Evolutionary conservation across 2,888 invertebrate genomes (phyloP).

Genomic region (Dascillus cervinus): DNA sequence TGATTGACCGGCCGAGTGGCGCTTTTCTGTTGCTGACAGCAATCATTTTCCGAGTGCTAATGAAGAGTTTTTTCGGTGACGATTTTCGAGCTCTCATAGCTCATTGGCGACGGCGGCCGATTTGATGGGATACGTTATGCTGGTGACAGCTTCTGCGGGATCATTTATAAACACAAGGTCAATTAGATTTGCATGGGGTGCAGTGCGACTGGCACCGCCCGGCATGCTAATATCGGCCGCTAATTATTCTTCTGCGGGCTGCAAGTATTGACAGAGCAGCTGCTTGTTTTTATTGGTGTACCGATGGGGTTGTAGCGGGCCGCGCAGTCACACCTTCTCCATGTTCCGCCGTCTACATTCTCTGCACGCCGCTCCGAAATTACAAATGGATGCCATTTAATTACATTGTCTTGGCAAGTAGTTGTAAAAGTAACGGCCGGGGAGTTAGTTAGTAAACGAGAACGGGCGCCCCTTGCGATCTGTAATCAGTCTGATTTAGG

Average conservation of each 20-base stretch:
- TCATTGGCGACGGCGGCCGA: slow-evolving; percentile 37
- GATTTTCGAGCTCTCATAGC: slow-evolving; percentile 38
- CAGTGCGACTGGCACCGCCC: slow-evolving; percentile 18
- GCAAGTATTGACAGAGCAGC: slow-evolving; percentile 39
- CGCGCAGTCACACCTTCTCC: slow-evolving; percentile 43
- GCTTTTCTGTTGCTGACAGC: slow-evolving; percentile 38
- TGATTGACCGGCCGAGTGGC: slow-evolving; percentile 37
- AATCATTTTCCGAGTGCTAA: slow-evolving; percentile 43
- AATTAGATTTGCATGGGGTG: slow-evolving; percentile 39
- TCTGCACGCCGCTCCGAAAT: slow-evolving; percentile 41
- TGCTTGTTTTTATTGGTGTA: slow-evolving; percentile 40
- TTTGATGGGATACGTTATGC: slow-evolving; percentile 41
- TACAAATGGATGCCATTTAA: slow-evolving; percentile 46
- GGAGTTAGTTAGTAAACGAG: slow-evolving; percentile 33
- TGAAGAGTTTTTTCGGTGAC: slow-evolving; percentile 41
- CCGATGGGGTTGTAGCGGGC: slow-evolving; percentile 37
- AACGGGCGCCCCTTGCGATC: slow-evolving; percentile 30
- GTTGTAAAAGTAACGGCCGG: slow-evolving; percentile 42
- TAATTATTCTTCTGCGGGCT: slow-evolving; percentile 38
- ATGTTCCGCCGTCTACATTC: slow-evolving; percentile 43
- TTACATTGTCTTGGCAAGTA: slow-evolving; percentile 45
- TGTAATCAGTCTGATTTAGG: slow-evolving; percentile 37
- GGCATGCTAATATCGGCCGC: slow-evolving; percentile 35
- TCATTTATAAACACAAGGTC: slow-evolving; percentile 43
- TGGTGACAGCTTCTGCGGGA: slow-evolving; percentile 40